Conservation (phyloP, 2,797 vertebrate genomes). For the Micrastur ruficollis region DNA sequence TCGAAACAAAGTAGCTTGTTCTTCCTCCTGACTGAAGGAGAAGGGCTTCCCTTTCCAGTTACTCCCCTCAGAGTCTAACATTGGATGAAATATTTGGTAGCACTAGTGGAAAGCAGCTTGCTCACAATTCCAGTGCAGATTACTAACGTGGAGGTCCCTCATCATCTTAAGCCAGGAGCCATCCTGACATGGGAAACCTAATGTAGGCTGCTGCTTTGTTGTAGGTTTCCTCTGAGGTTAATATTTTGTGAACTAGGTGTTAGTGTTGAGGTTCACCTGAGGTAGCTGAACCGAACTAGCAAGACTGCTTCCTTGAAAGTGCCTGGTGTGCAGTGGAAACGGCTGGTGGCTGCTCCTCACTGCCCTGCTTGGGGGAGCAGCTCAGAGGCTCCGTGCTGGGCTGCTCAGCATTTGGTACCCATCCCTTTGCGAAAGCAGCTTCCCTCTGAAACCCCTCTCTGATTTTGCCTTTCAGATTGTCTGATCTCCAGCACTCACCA, state of each 20-base stretch:
- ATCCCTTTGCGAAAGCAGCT: not conserved
- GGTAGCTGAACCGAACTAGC: not conserved
- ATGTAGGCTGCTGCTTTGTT: not conserved
- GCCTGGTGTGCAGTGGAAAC: too few species aligned
- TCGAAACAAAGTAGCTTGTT: not conserved
- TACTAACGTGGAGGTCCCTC: not conserved
- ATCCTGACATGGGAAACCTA: not conserved
- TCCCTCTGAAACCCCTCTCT: not conserved
- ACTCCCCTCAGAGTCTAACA: not conserved
- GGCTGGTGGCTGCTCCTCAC: not conserved
- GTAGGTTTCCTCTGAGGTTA: not conserved
- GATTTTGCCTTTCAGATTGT: not conserved
- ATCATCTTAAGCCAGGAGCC: not conserved
- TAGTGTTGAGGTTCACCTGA: not conserved
- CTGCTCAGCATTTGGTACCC: not conserved
- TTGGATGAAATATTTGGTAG: not conserved
- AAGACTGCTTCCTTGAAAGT: not conserved
- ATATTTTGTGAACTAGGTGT: not conserved
- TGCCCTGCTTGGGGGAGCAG: not conserved
- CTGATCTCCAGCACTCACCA: not conserved
- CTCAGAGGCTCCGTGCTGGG: not conserved
- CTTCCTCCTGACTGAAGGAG: not conserved
- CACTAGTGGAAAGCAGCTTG: not conserved
- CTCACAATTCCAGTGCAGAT: not conserved
- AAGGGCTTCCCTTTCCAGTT: not conserved